Conservation (phyloP, 2,113 vertebrate species). For the Tauraco erythrolophus region DNA sequence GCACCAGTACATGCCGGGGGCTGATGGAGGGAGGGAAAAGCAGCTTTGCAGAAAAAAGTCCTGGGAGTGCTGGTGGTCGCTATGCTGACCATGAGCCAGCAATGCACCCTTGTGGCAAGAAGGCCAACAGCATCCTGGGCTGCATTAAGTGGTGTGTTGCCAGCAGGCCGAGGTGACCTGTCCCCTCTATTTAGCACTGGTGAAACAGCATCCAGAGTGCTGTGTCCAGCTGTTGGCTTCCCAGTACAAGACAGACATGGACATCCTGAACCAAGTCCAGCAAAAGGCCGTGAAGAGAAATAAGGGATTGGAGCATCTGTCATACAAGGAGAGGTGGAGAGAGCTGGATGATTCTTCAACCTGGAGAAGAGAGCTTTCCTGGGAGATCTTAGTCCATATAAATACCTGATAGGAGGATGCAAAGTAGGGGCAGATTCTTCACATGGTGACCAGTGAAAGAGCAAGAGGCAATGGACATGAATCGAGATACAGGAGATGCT, state of each 20-base stretch:
- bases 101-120: not conserved
- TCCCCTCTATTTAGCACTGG: not conserved
- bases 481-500: not conserved
- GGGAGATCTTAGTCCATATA: not conserved
- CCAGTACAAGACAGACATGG: not conserved
- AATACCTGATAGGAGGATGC: not conserved
- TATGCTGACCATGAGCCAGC: not conserved
- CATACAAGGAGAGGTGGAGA: not conserved
- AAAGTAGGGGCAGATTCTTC: not conserved
- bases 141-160: not conserved
- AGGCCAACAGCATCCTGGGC: not conserved
- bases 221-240: not conserved
- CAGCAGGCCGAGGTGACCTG: not conserved
- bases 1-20: fast-evolving
- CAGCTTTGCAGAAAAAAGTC: not conserved
- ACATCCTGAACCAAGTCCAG: not conserved
- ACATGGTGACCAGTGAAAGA: not conserved
- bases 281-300: not conserved
- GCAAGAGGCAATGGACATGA: not conserved
- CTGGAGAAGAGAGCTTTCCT: not conserved
- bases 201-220: not conserved
- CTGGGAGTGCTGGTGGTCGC: not conserved
- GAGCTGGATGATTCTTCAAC: not conserved
- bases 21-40: not conserved
- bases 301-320: not conserved